Base-by-base conservation (phyloP, 2,113 vertebrate genomes). In the Pelecanoides urinatrix region DNA sequence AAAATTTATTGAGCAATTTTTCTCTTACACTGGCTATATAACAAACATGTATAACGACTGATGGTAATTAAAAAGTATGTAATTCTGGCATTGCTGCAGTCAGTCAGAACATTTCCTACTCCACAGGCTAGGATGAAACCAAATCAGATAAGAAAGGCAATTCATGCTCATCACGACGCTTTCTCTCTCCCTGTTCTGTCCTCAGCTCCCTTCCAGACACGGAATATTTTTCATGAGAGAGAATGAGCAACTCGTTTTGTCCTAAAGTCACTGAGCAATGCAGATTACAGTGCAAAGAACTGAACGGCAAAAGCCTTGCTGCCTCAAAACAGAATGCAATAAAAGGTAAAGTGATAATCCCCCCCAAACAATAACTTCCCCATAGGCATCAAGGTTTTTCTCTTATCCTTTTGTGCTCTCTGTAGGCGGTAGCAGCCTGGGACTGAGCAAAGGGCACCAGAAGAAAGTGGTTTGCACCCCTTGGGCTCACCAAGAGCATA, bases 141-240 rank as follows among this genome's bases (percentile, higher is more conserved):
- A 78, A 30, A 66, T 5, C 38, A 86, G 58, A 72, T 8, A 38
- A 62, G 45, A 66, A 62, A 72, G 44, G n/a, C 15, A 56, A 65
- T 82, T 52, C 36, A 6, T 20, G 30, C n/a, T 72, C 22, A n/a
- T 27, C 55, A 9, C 7, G 52, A 12, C 0, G 1, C 13, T 50
- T 61, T 19, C 62, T 22, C 61, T 68, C 49, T 84, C 34, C 20
- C 34, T 3, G 0, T 22, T 76, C 53, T 40, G 14, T 72, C 38
- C 63, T 45, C 75, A 68, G 25, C 38, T 75, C 62, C 62, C 42
- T 78, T 68, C 50, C 16, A 66, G 62, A n/a, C 49, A 30, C 1
- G 5, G 18, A 23, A 7, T 80, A n/a, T 38, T 84, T 67, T 65
- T 63, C 22, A 44, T 44, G 23, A 56, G 34, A 34, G 30, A 66